phyloP scores from a whole-genome alignment of 2,113 vertebrate species.

The Danio rerio region GRCz12tu NC_133177.1:29996501-29997000 shows the following conservation, averaged over 20 bases:
- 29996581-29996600: too few species aligned
- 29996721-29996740: background rate
- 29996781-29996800: background rate
- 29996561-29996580: too few species aligned
- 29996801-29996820: background rate
- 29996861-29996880: background rate
- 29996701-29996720: background rate
- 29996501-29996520: background rate
- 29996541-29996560: background rate
- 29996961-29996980: conserved; percentile 11
- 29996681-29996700: background rate
- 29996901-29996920: conserved; percentile 52
- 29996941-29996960: background rate
- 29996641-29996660: background rate
- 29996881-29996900: conserved; percentile 48
- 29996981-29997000: conserved; percentile 26
- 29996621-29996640: too few species aligned
- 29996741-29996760: background rate
- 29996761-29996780: background rate
- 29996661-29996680: background rate
- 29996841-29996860: conserved; percentile 27
- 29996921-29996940: background rate
- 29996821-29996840: conserved; percentile 12
- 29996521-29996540: background rate
- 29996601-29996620: too few species aligned